phyloP scores from a whole-genome alignment of 2,113 vertebrate genomes.

The Carlito syrichta region DNA sequence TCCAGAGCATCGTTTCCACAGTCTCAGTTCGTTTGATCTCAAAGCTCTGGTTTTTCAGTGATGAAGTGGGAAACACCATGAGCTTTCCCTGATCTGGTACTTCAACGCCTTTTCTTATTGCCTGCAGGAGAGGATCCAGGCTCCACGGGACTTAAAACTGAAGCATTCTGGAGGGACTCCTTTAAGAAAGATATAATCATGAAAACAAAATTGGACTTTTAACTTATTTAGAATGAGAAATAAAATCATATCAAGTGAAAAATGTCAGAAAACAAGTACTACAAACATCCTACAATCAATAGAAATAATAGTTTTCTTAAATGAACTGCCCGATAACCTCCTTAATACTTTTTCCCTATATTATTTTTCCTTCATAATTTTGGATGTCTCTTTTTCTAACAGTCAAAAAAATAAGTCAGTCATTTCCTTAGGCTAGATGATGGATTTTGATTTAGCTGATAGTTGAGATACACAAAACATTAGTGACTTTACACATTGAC shows the following conservation, averaged over 20 bases:
- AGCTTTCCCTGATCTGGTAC: background rate
- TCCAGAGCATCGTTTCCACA: background rate
- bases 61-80: background rate
- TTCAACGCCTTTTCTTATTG: background rate
- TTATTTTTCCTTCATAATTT: background rate
- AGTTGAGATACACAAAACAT: background rate
- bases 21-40: background rate
- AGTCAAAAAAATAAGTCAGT: background rate
- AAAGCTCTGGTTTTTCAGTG: background rate
- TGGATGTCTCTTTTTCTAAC: background rate
- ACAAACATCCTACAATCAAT: background rate
- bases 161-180: background rate
- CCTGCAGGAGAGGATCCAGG: background rate
- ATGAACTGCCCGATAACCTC: background rate
- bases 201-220: background rate
- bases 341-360: background rate
- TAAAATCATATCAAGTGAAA: background rate
- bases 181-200: background rate
- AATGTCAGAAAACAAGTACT: background rate
- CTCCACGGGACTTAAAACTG: background rate
- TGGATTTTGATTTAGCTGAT: background rate
- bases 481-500: background rate
- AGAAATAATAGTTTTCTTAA: background rate
- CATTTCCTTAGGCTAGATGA: background rate
- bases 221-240: background rate